Percentiles rank a stretch among this genome's conserved stretches.
These are phyloP conservation scores for Nothoprocta pentlandii DNA, from an alignment of 2,113 vertebrate species.

Conservation along the genomic window DNA sequence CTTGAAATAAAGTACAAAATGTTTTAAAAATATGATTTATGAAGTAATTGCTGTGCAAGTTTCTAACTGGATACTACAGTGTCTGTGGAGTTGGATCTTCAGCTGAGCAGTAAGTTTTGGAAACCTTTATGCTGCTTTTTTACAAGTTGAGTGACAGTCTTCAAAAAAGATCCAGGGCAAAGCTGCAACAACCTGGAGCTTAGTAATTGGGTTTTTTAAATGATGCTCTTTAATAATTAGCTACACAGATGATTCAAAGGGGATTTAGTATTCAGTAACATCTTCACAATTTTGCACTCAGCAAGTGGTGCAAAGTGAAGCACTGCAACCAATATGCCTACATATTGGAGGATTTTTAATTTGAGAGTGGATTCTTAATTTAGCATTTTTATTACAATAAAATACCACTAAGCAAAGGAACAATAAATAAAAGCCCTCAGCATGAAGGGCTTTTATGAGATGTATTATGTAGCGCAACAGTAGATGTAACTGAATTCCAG, in stretches of 20 bases:
- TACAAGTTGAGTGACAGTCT: not conserved
- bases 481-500: not conserved
- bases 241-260: not conserved
- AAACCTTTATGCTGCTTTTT: not conserved
- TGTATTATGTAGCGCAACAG: not conserved
- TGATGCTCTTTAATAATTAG: not conserved
- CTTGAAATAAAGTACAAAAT: constrained; percentile 4
- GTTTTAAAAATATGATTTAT: not conserved
- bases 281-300: not conserved
- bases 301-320: not conserved
- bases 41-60: not conserved
- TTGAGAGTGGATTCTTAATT: not conserved
- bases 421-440: not conserved
- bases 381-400: not conserved
- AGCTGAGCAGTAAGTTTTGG: not conserved
- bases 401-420: not conserved
- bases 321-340: not conserved
- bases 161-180: not conserved
- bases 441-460: not conserved
- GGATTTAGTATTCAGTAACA: not conserved
- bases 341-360: not conserved
- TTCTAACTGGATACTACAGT: not conserved
- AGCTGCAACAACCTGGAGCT: not conserved
- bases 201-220: not conserved
- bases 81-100: not conserved